A percentile compares a stretch with the other conserved stretches of the same genome.
Conservation (phyloP, 2,113 vertebrate genomes). For the Pelvicachromis taeniatus region DNA sequence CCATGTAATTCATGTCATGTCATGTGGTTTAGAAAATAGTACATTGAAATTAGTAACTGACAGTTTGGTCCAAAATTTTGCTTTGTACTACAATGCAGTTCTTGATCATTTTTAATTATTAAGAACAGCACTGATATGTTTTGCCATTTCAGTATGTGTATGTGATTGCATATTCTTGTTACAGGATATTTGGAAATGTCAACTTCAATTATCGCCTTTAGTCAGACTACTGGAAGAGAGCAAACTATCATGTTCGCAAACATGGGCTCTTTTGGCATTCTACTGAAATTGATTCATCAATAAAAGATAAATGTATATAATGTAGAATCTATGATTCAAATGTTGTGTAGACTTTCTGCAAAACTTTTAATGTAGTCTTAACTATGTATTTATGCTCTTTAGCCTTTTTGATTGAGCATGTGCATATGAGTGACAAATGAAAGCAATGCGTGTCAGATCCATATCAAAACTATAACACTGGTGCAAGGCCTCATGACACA, state of each 20-base stretch:
- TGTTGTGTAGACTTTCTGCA: not conserved
- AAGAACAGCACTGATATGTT: slow-evolving; percentile 18
- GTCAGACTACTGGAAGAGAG: slow-evolving; percentile 35
- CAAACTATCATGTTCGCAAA: slow-evolving; percentile 42
- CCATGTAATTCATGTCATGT: not conserved
- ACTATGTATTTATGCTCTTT: not conserved
- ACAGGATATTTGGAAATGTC: slow-evolving; percentile 39
- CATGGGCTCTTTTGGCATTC: not conserved
- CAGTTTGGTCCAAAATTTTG: not conserved
- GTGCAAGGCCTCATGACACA: not conserved
- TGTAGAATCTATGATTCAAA: not conserved
- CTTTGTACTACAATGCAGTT: not conserved
- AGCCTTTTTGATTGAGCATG: not conserved
- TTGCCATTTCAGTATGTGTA: slow-evolving; percentile 29
- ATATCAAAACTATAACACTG: not conserved
- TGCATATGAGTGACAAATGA: not conserved
- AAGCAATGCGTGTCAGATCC: not conserved
- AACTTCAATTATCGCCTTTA: slow-evolving; percentile 59
- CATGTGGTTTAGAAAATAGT: not conserved
- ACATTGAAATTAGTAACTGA: not conserved
- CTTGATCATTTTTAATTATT: slow-evolving; percentile 38
- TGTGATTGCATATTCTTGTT: slow-evolving; percentile 43
- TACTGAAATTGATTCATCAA: not conserved
- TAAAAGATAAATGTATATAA: not conserved
- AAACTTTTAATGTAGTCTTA: not conserved